Base-by-base conservation (phyloP, 2,888 invertebrate species). In the Dione vanillae region DNA sequence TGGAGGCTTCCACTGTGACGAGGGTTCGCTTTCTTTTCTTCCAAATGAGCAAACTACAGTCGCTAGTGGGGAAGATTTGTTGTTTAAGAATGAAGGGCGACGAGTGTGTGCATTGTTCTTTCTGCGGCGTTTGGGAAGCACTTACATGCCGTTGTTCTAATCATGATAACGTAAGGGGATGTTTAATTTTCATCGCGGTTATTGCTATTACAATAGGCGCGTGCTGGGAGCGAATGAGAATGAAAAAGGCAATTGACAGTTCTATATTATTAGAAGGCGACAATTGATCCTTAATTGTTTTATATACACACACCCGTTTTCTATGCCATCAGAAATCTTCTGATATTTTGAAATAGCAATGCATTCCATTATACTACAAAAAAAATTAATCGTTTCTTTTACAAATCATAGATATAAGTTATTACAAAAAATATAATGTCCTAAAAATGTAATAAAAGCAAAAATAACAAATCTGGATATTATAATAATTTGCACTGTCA, bases 1-100 rank as follows among this genome's bases (percentile, higher is more conserved):
- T 82, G 81, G 83, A 83, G 61, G 61, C 84, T 84, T 83, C 84
- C 82, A 83, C 84, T 84, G 84, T 83, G 86, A 82, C 78, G 82
- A 81, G 81, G 78, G 85, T 85, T 82, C 83, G 86, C 88, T 91
- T 90, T 90, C 92, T 89, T 91, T 90, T 90, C 92, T 92, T 92
- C 92, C 92, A 92, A 92, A 92, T 92, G 92, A 92, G 90, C 92
- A 92, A 91, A 91, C 92, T 91, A 90, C 87, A 85, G 85, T 81
- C 84, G 79, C 83, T 82, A 82, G 83, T 84, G 82, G 90, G 90
- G 88, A 90, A 90, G 88, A 90, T 89, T 90, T 89, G 89, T 90
- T 88, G 88, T 88, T 87, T 76, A 85, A 82, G 87, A 87, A 85
- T 83, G 87, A 89, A 89, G 90, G 88, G 90, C 85, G 81, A 81